Evolutionary conservation across 2,113 vertebrate species (phyloP), one percentile per base, ranked within the genome.

Genomic region (Hippocampus mohnikei): DNA sequence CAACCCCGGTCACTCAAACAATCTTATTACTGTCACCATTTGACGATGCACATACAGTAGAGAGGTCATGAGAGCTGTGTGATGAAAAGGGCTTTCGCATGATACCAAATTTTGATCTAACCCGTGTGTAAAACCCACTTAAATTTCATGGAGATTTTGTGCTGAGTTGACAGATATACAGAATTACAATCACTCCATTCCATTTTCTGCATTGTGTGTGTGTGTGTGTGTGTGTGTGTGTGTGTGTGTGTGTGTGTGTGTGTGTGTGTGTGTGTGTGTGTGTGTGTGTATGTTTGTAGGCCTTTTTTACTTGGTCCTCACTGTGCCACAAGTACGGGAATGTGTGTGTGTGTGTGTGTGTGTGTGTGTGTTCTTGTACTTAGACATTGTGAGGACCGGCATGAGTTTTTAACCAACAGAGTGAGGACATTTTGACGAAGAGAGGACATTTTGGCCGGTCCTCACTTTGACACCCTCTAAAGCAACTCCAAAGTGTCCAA

Each of bases 21-120:
- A 60, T 76, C 33, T 37, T 11, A 67, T 63, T 44, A 27, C 59
- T 63, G 61, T 70, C 56, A 72, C 29, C 20, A 25, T 72, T 78
- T 77, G 58, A 44, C 46, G 12, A 65, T 50, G 56, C 66, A 68
- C 58, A 27, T 46, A 20, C 33, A 67, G 46, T 61, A 8, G 21
- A 53, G 5, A 37, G 33, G 48, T 20, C 29, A 68, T 67, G 62
- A 86, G 25, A 79, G 63, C 58, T 70, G 29, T 52, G 46, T 61
- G 42, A 69, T 72, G 60, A 74, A 53, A 69, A 64, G 20, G 72
- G 41, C 58, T 73, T 77, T 78, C 56, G 56, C 53, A 74, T 72
- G 5, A 70, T 82, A 60, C 73, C 48, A 65, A 42, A 79, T 81
- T 71, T 80, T 67, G 66, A 80, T 77, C 76, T 50, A 53, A 16